Evolutionary conservation across 2,797 vertebrate species (phyloP), one percentile per base, ranked within the genome.

Genomic region (Petrocephalus sullivani): DNA sequence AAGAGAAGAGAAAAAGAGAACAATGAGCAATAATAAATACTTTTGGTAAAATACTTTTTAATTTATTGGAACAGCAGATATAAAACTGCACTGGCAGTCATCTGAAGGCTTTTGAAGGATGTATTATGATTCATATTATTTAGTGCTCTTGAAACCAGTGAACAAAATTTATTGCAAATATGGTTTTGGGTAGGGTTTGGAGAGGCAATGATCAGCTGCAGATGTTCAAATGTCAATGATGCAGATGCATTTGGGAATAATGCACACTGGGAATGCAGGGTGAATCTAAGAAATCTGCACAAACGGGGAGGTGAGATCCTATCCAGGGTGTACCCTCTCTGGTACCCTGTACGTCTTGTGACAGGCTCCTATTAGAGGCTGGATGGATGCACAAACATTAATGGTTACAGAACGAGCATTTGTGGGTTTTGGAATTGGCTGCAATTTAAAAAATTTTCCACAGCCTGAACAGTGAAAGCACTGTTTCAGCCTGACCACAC

Each of bases 401-500:
- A 2, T n/a, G 7, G 12, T 57, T 10, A 60, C 54, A 86, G 21
- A n/a, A 60, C 12, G 28, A 28, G 23, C n/a, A 46, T 28, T 64
- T 61, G 33, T 46, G 19, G 37, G 41, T 61, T 37, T 61, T 46
- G 60, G 57, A 33, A 49, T 61, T 41, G 33, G 9, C 1, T 4
- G 14, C 37, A 58, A 28, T 56, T 57, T 14, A 10, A 83, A 83
- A 83, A 86, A 16, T 23, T 53, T 46, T 12, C 37, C 28, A 33
- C 54, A 57, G 37, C 5, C 10, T 46, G 37, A 89, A 94, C 93
- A 95, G 87, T 89, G 90, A 87, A 88, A 14, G 78, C 89, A 91
- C 90, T 94, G 94, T 95, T 93, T 90, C 46, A 58, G 51, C 67
- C 28, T 85, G 53, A 86, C 85, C 37, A 56, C 89, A 89, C 89